Conservation (phyloP, 2,888 invertebrate genomes). For the Machimus rusticus region DNA sequence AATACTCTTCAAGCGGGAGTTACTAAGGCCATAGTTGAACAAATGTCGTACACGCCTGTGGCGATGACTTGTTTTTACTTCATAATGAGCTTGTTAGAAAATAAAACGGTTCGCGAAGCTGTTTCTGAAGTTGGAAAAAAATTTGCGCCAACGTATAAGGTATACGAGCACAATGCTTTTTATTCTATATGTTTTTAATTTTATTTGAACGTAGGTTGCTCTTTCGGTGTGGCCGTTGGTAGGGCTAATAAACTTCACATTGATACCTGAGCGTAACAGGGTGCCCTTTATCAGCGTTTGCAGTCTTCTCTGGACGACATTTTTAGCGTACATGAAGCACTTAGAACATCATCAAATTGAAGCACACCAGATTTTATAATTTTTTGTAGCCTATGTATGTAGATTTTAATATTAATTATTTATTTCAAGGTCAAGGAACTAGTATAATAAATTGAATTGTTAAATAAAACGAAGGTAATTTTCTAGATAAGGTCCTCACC, state of each 20-base stretch:
- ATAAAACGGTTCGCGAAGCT: conserved; percentile 69
- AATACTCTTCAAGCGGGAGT: conserved; percentile 73
- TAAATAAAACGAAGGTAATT: neutral
- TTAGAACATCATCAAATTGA: conserved; percentile 58
- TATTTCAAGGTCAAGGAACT: neutral
- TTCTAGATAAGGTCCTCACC: no score
- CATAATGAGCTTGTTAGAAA: conserved; percentile 77
- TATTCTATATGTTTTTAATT: neutral
- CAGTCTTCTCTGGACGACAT: conserved; percentile 79
- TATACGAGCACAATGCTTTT: conserved; percentile 34
- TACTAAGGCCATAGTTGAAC: conserved; percentile 79
- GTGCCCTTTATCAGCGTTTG: conserved; percentile 76
- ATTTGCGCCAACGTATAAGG: conserved; percentile 75
- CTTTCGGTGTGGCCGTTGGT: conserved; percentile 75
- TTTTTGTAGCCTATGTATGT: neutral
- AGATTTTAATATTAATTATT: neutral
- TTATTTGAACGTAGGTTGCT: conserved; percentile 67
- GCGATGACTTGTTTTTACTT: conserved; percentile 82
- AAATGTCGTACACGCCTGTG: conserved; percentile 77
- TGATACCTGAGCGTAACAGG: conserved; percentile 75
- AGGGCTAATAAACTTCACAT: conserved; percentile 76
- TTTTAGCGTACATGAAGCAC: conserved; percentile 80
- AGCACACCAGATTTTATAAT: neutral
- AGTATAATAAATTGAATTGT: neutral
- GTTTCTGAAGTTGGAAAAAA: conserved; percentile 74